Base-by-base conservation (phyloP, 1,140 invertebrate genomes). In the Carposina sasakii region DNA sequence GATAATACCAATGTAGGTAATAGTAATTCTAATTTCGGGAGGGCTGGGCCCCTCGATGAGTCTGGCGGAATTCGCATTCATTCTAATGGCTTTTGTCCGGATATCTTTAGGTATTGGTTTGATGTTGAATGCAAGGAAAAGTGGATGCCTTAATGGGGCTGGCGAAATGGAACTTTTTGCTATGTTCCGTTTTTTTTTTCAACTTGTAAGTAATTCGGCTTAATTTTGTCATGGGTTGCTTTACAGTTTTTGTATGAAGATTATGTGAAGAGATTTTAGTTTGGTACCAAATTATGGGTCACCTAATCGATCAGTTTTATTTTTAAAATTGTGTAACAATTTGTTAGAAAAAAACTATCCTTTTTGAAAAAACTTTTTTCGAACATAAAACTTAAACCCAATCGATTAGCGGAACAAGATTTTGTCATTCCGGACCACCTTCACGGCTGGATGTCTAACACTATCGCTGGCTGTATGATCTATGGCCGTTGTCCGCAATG, bases 1-100 rank as follows among this genome's bases (percentile, higher is more conserved):
- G 75, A 81, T 81, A 81, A 81, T 77, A 61, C 76, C 59, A 53
- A 67, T 61, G 60, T 68, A 72, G 64, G 68, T 75, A 75, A 81
- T 76, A 74, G 66, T 76, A 70, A 74, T 72, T 74, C 70, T 72
- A 69, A 68, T 65, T 62, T 54, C 39, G 37, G 54, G 64, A 67
- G 68, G 51, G 57, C 52, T 26, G 42, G 49, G 47, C 67, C 69
- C 62, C 62, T 60, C 2, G n/a, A 22, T 8, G 36, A 13, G 22
- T 58, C 54, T 58, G 40, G 62, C 46, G 73, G 75, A 70, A 76
- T 76, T 66, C 60, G 56, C 65, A 67, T 67, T 70, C 63, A 70
- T 47, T 57, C 58, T 71, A 76, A 75, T 71, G 54, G 63, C 67
- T 63, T 64, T 78, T 77, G 69, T 73, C 52, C 55, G 63, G 60